Evolutionary conservation across 2,797 vertebrate species (phyloP), one percentile per base, ranked within the genome.

Genomic region (Pseudomugil tenellus): DNA sequence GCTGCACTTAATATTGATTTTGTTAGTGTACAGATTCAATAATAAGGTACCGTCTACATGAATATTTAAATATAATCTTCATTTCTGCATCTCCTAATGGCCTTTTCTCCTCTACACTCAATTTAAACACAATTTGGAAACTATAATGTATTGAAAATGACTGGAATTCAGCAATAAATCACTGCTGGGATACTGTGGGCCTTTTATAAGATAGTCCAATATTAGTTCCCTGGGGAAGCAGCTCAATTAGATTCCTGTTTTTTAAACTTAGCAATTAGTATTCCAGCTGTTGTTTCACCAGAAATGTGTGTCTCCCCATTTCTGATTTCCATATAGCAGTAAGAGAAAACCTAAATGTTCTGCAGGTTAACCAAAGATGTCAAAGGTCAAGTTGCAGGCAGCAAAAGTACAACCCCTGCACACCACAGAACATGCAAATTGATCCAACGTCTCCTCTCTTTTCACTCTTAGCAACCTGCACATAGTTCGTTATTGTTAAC

Each of bases 51-150:
- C 94, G 97, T 95, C 95, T 96, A 95, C 98, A 99, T 99, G 97
- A 99, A 99, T 99, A 99, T 99, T 99, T 99, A 99, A 99, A 99
- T 99, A 99, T 98, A 97, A 99, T 99, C 97, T 98, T 99, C 97
- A 97, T 99, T 99, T 98, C 97, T 99, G 97, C 97, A 98, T 99
- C 97, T 99, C 96, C 97, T 99, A 99, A 99, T 99, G 97, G 98
- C 96, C 95, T 95, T 95, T 96, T 96, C 96, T 98, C 96, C 94
- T 98, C 97, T 96, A 97, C 97, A 99, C 98, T 99, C 98, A 99
- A 99, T 99, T 99, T 99, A 99, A 99, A 99, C 98, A 98, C 97
- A 98, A 99, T 99, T 99, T 99, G 96, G 96, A 97, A 98, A 98
- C 95, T 98, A 96, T 98, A 99, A 99, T 99, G 96, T 99, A 98